Evolutionary conservation across 1,140 invertebrate species (phyloP).

Genomic region (Teleogryllus occipitalis): DNA sequence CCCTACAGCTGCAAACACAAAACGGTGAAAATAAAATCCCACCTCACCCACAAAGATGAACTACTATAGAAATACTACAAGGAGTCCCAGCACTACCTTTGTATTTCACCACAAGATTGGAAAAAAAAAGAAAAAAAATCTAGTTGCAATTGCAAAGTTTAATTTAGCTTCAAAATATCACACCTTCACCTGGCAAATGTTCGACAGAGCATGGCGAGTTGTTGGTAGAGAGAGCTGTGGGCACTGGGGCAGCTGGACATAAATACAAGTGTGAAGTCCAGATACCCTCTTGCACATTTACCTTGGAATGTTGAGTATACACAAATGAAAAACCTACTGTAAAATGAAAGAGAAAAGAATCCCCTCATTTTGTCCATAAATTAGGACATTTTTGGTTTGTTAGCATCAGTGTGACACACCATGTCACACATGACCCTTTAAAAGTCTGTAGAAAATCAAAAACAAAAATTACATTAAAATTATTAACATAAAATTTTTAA

Average conservation of each 20-base stretch:
- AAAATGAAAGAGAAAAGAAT: neutral
- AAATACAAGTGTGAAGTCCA: neutral
- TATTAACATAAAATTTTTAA: neutral
- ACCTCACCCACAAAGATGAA: neutral
- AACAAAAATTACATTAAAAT: neutral
- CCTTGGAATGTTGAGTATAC: conserved; percentile 17
- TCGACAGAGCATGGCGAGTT: neutral
- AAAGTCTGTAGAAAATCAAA: neutral
- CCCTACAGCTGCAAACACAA: neutral
- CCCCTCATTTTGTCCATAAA: neutral
- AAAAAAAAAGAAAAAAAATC: neutral
- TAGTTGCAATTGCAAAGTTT: neutral
- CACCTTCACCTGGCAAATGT: neutral
- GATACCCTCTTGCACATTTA: neutral
- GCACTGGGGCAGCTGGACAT: neutral
- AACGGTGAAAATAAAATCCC: neutral
- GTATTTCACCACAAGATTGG: neutral
- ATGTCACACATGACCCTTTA: neutral
- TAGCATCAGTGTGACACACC: neutral
- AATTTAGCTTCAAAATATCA: neutral
- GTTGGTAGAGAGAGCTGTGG: neutral
- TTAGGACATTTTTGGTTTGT: neutral
- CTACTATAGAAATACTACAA: neutral
- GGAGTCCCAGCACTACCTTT: neutral
- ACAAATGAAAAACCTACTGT: neutral